Percentiles rank a stretch among this genome's conserved stretches.
Conservation (phyloP, 2,888 invertebrate species). For the Punctoribates punctum region DNA sequence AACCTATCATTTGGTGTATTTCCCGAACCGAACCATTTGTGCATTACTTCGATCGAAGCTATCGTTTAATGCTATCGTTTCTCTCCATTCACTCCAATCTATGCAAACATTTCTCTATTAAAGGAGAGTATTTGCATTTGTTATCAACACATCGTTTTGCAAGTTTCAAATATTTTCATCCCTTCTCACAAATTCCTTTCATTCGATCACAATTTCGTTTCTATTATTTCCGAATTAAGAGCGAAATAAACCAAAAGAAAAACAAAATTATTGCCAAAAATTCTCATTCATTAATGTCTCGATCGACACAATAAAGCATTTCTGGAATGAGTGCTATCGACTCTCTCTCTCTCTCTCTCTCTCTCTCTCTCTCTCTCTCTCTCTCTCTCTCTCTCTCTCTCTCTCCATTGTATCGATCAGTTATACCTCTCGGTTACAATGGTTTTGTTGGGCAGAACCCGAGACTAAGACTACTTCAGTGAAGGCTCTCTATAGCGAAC, state of each 20-base stretch:
- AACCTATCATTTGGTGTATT: slow-evolving; percentile 10
- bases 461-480: not conserved
- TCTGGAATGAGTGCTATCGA: not conserved
- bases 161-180: not conserved
- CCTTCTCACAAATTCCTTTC: not conserved
- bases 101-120: not conserved
- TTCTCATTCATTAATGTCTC: not conserved
- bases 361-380: not conserved
- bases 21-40: slow-evolving; percentile 3
- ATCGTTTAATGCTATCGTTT: slow-evolving; percentile 2
- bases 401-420: not conserved
- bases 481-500: not conserved
- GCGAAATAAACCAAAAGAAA: not conserved
- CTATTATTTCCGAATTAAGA: not conserved
- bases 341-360: not conserved
- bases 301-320: not conserved
- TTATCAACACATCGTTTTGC: not conserved
- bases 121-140: not conserved
- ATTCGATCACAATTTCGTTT: not conserved
- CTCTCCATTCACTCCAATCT: not conserved
- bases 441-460: not conserved
- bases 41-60: not conserved
- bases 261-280: not conserved
- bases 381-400: not conserved
- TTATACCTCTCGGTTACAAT: not conserved